Base-by-base conservation (phyloP, 2,888 invertebrate species). In the Ochropacha duplaris region DNA sequence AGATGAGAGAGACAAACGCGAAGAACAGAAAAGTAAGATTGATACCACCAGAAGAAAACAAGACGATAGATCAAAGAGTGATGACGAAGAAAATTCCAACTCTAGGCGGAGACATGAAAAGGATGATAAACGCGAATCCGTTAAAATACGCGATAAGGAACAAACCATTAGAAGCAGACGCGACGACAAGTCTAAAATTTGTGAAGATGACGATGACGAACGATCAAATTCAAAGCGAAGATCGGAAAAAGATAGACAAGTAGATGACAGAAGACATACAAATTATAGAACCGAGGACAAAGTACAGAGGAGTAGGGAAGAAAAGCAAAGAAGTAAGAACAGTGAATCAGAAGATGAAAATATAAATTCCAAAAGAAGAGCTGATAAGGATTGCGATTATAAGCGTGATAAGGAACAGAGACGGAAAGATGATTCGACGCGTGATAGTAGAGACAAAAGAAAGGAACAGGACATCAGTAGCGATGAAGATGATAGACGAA, bases 231-330 rank as follows among this genome's bases (percentile, higher is more conserved):
- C 44, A 9, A 44, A 44, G 44, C 44, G 19, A 52, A 59, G 56
- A n/a, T 54, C 64, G 49, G 58, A 62, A 5, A 58, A 58, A 19
- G 54, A 31, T 14, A 26, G n/a, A 50, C 14, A 11, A 14, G 26
- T 44, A 19, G 44, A 44, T 19, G 44, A 44, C 16, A 19, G 5
- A 5, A 36, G 44, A 44, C 9, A 44, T 44, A 44, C 6, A 44
- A 44, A 19, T 54, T 62, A 63, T 51, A 68, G 68, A 54, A 62
- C 68, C 55, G 63, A 60, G 50, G 63, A 44, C 19, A 44, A 65
- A 54, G 59, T 59, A 39, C 31, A 50, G 9, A 44, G 9, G 16
- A 44, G 19, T 56, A 56, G 50, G 16, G 55, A 24, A 54, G 36
- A 50, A 34, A 39, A 16, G n/a, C 56, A 54, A 19, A 44, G 19